A percentile compares a stretch with the other conserved stretches of the same genome.
These are phyloP conservation scores for Lingula anatina DNA, from an alignment of 2,888 invertebrate genomes.

Conservation along the genomic window DNA sequence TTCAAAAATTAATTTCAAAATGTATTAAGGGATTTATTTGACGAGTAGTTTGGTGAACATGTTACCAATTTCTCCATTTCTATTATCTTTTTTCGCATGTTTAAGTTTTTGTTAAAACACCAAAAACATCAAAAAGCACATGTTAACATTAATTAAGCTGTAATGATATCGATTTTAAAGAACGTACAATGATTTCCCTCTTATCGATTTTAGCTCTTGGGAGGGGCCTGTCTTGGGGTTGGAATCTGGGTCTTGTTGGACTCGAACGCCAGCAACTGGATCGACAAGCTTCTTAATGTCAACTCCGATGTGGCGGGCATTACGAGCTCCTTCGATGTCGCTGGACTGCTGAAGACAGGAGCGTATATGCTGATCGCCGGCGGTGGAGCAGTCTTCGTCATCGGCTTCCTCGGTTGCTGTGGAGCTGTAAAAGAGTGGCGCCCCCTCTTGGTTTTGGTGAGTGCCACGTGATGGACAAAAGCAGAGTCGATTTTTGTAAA, in stretches of 20 bases:
- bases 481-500: too few relatives aligned
- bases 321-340: neutral
- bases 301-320: too few relatives aligned
- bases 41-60: too few relatives aligned
- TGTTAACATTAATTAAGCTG: neutral
- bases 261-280: neutral
- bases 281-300: neutral
- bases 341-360: conserved; percentile 1
- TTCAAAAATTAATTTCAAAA: neutral
- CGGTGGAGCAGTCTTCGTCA: conserved; percentile 12
- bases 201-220: neutral
- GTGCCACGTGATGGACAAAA: too few relatives aligned
- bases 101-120: neutral
- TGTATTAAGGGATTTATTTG: neutral
- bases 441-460: conserved; percentile 8
- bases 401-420: conserved; percentile 17
- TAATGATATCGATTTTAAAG: neutral
- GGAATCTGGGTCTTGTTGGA: neutral
- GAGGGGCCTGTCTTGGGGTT: neutral
- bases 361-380: conserved; percentile 11
- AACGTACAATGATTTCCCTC: neutral
- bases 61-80: too few relatives aligned
- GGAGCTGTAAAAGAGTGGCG: conserved; percentile 12
- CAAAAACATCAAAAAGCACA: neutral
- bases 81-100: too few relatives aligned